A percentile compares a stretch with the other conserved stretches of the same genome.
Conservation (phyloP, 2,797 vertebrate genomes). For the Malurus leucopterus region DNA sequence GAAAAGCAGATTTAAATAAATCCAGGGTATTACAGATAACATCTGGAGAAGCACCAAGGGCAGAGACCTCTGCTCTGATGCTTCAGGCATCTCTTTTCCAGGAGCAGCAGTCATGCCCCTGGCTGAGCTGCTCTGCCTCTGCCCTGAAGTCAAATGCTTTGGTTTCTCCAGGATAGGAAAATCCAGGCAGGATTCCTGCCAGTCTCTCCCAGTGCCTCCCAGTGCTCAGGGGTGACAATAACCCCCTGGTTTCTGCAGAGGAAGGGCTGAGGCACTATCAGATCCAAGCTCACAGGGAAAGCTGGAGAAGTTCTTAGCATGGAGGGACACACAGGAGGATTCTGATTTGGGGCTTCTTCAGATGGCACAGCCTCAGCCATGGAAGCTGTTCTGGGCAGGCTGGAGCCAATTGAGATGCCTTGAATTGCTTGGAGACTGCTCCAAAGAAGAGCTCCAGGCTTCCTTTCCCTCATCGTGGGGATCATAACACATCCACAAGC, state of each 20-base stretch:
- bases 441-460: background rate
- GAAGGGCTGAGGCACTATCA: background rate
- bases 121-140: background rate
- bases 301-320: background rate
- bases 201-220: background rate
- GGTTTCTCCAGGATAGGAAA: background rate
- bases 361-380: background rate
- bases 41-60: background rate
- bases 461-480: background rate
- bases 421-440: background rate
- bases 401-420: background rate
- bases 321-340: fast-evolving
- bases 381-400: background rate
- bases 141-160: background rate
- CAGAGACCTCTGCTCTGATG: background rate
- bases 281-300: background rate
- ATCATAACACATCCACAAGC: background rate
- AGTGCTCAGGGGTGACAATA: too few species aligned
- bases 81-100: background rate
- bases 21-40: background rate
- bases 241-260: fast-evolving
- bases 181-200: background rate
- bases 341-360: background rate
- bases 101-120: background rate
- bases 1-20: background rate